Evolutionary conservation across 2,113 vertebrate species (phyloP), one percentile per base, ranked within the genome.

Genomic region (Varanus salvator): DNA sequence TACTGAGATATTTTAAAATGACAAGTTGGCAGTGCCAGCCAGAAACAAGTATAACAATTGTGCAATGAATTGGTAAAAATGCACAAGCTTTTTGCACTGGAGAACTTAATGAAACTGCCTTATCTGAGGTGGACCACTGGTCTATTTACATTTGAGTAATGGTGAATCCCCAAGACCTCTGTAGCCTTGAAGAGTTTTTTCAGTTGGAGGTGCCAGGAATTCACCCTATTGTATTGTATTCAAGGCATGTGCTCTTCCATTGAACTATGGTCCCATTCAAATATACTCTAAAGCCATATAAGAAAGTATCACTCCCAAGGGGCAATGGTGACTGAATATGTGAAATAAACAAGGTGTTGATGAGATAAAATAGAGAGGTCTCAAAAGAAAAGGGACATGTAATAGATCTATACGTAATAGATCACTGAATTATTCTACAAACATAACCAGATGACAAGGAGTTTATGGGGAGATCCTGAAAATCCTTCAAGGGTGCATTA

Each of bases 1-100:
- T 89, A 0, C 92, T 92, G 86, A 89, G 44, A 87, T 60, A 50
- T 83, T 89, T 77, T 78, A 83, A 92, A 90, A 91, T 87, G 88
- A 3, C 52, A 21, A 85, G 38, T 80, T n/a, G 86, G 89, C 78
- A 25, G 76, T 80, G 31, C 91, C 78, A 92, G 92, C 85, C 88
- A 27, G 88, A 87, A 92, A 68, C 17, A 64, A 75, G 77, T 82
- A 85, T 87, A 74, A 80, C n/a, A 92, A 90, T 90, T 92, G 90
- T 93, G 90, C 93, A 95, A 82, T 80, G 93, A 86, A 91, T 90
- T 88, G 76, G 75, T 92, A 44, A 31, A 57, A 60, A 72, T 4
- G 23, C 9, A 21, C 34, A 19, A 29, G 31, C 31, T 52, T 27
- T 85, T 80, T 83, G 85, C 0, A 4, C 3, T 85, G 57, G 29